Percentiles rank a stretch among this genome's conserved stretches.
Conservation (phyloP, 2,797 vertebrate genomes). For the Rhinatrema bivittatum region DNA sequence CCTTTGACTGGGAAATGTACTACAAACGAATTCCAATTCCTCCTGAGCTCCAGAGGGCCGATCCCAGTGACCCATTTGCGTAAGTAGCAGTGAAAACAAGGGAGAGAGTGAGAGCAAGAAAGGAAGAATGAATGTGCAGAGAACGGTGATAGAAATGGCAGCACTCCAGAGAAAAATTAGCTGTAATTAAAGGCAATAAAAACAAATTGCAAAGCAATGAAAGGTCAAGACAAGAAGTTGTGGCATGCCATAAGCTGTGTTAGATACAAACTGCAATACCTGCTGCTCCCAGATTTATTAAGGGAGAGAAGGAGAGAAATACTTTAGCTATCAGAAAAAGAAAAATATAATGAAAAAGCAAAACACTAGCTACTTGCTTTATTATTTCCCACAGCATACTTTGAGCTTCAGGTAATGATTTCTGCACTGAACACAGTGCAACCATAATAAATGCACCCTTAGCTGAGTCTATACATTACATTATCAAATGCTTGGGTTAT, state of each 20-base stretch:
- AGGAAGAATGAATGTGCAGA: slow-evolving; percentile 1
- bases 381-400: slow-evolving; percentile 10
- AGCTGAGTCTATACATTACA: not conserved
- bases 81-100: slow-evolving; percentile 53
- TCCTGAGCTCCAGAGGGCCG: slow-evolving; percentile 69
- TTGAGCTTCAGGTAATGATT: slow-evolving; percentile 10
- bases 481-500: slow-evolving; percentile 3
- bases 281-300: not conserved
- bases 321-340: not conserved
- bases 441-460: not conserved
- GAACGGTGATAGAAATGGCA: not conserved
- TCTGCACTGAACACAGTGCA: slow-evolving; percentile 8
- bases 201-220: not conserved
- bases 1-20: slow-evolving; percentile 91
- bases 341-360: not conserved
- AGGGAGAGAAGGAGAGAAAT: not conserved
- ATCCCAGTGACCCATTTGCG: slow-evolving; percentile 83
- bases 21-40: slow-evolving; percentile 86
- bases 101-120: slow-evolving; percentile 6
- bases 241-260: no score
- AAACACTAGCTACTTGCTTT: not conserved
- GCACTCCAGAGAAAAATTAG: not conserved
- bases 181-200: slow-evolving; percentile 7
- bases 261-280: not conserved
- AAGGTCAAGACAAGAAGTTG: not conserved